Conservation (phyloP, 2,888 invertebrate species). For the Pheosia gnoma region DNA sequence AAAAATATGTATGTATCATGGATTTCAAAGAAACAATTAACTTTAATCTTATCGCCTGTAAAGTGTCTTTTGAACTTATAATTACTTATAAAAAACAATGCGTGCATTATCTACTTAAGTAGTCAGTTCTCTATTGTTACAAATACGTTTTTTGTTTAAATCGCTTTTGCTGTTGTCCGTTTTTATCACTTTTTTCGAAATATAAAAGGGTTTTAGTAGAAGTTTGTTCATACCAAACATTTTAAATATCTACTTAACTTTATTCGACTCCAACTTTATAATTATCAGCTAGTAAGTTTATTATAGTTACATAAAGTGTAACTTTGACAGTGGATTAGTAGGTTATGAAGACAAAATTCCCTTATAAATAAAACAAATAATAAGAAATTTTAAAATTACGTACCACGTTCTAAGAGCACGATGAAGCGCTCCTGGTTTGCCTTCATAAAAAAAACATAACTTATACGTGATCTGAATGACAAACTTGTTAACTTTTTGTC, state of each 20-base stretch:
- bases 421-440: too few species aligned
- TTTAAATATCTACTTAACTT: background rate
- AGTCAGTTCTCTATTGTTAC: background rate
- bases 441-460: too few species aligned
- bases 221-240: background rate
- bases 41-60: slow-evolving; percentile 37
- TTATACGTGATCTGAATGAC: too few species aligned
- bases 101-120: background rate
- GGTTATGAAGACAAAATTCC: too few species aligned
- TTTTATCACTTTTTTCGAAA: slow-evolving; percentile 4
- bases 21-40: slow-evolving; percentile 17
- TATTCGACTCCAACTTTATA: background rate
- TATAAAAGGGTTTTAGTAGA: background rate
- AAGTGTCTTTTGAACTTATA: background rate
- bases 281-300: background rate
- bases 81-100: background rate
- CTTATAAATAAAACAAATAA: too few species aligned
- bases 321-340: too few species aligned
- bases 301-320: background rate
- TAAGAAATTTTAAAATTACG: too few species aligned
- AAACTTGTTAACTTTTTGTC: too few species aligned
- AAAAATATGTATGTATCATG: background rate
- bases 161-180: background rate
- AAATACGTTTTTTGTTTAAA: slow-evolving; percentile 3
- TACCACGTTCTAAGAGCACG: too few species aligned